Evolutionary conservation across 2,113 vertebrate genomes (phyloP).

Genomic region (Tonatia bakeri): DNA sequence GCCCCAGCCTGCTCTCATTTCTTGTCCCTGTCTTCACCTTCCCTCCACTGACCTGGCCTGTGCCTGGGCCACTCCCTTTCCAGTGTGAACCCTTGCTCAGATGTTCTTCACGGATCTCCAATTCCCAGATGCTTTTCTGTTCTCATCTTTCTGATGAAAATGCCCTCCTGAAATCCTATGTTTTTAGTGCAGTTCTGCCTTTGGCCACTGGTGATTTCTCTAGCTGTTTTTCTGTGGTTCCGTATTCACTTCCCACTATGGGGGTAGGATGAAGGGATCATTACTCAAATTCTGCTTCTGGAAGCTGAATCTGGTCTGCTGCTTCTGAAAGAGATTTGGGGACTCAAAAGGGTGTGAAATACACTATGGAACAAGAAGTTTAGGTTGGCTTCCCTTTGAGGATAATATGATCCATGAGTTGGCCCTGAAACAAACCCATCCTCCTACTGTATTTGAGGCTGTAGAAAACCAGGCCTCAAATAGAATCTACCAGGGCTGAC

Average conservation of each 20-base stretch:
- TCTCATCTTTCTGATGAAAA: neutral
- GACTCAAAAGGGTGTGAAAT: neutral
- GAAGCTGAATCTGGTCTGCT: neutral
- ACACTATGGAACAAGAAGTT: neutral
- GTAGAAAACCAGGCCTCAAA: neutral
- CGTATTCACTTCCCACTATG: neutral
- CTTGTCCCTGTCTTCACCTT: neutral
- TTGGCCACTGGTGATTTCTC: neutral
- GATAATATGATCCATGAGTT: neutral
- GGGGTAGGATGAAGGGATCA: neutral
- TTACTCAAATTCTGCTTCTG: neutral
- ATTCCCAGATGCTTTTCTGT: neutral
- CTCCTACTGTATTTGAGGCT: neutral
- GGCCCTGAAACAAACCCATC: neutral
- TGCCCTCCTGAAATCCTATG: neutral
- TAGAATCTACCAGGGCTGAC: neutral
- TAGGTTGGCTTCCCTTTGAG: neutral
- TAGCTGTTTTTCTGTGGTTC: neutral
- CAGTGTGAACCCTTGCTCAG: neutral
- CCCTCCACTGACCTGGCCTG: neutral
- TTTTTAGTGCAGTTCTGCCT: neutral
- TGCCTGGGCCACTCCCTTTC: neutral
- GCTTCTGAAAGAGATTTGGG: neutral
- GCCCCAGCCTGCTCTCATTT: conserved; percentile 28
- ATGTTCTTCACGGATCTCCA: neutral